Evolutionary conservation across 2,113 vertebrate genomes (phyloP).

Genomic region (Rutilus rutilus): DNA sequence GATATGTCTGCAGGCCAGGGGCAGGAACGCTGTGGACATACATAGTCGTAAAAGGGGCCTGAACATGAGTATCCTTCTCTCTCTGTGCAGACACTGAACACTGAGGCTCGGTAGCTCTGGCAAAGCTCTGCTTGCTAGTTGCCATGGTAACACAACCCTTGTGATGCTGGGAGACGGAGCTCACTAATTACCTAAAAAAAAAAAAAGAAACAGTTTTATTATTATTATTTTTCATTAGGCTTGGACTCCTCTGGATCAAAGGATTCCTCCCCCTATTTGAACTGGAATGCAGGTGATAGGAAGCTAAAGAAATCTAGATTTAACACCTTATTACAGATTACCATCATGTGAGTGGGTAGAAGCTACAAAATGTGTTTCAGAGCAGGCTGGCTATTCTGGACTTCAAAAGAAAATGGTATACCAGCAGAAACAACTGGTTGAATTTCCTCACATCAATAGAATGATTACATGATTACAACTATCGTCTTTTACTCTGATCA

Average conservation of each 20-base stretch:
- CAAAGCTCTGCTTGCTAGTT: slow-evolving; percentile 77
- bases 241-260: slow-evolving; percentile 55
- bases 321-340: neutral
- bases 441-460: neutral
- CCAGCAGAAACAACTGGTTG: neutral
- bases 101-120: slow-evolving; percentile 65
- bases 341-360: neutral
- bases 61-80: slow-evolving; percentile 71
- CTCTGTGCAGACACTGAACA: slow-evolving; percentile 65
- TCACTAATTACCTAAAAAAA: slow-evolving; percentile 77
- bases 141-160: slow-evolving; percentile 79
- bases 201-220: slow-evolving; percentile 50
- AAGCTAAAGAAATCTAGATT: neutral
- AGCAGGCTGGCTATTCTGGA: neutral
- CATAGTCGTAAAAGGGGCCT: slow-evolving; percentile 75
- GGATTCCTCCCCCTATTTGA: slow-evolving; percentile 31
- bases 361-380: neutral
- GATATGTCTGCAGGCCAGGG: slow-evolving; percentile 75
- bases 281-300: slow-evolving; percentile 30
- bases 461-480: neutral
- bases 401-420: neutral
- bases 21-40: slow-evolving; percentile 80
- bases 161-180: slow-evolving; percentile 69
- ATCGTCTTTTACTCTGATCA: neutral
- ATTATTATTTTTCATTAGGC: slow-evolving; percentile 65